Percentiles rank a stretch among this genome's conserved stretches.
Evolutionary conservation across 2,888 invertebrate genomes (phyloP).

Genomic region (Patella depressa): DNA sequence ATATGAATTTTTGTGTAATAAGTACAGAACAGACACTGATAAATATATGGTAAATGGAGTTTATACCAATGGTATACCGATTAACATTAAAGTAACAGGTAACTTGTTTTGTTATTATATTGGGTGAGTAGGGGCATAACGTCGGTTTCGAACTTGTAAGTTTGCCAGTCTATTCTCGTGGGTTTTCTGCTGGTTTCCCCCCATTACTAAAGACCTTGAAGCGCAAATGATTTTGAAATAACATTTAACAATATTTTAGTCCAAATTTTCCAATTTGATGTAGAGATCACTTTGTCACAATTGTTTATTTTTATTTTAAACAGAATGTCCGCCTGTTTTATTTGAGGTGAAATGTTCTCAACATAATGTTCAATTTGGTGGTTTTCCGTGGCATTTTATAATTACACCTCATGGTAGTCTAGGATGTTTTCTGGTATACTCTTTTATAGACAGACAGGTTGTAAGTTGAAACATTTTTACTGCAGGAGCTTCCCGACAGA

Average conservation of each 20-base stretch:
- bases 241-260: too few species aligned
- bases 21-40: constrained; percentile 11
- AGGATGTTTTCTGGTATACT: constrained; percentile 47
- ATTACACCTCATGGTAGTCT: constrained; percentile 46
- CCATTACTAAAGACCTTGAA: too few species aligned
- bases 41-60: constrained; percentile 27
- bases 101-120: neutral
- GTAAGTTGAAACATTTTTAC: constrained; percentile 30
- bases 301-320: neutral
- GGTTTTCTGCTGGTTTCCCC: too few species aligned
- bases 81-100: constrained; percentile 56
- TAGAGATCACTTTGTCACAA: too few species aligned
- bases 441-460: constrained; percentile 36
- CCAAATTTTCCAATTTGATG: too few species aligned
- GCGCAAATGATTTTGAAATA: too few species aligned
- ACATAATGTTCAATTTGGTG: constrained; percentile 58
- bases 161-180: too few species aligned
- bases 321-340: constrained; percentile 57
- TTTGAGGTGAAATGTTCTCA: constrained; percentile 57
- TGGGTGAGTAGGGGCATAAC: too few species aligned
- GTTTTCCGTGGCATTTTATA: constrained; percentile 64
- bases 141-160: too few species aligned
- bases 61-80: constrained; percentile 41
- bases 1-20: neutral
- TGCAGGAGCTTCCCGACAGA: too few species aligned